Evolutionary conservation across 2,797 vertebrate genomes (phyloP).

Genomic region (Knipowitschia caucasica): DNA sequence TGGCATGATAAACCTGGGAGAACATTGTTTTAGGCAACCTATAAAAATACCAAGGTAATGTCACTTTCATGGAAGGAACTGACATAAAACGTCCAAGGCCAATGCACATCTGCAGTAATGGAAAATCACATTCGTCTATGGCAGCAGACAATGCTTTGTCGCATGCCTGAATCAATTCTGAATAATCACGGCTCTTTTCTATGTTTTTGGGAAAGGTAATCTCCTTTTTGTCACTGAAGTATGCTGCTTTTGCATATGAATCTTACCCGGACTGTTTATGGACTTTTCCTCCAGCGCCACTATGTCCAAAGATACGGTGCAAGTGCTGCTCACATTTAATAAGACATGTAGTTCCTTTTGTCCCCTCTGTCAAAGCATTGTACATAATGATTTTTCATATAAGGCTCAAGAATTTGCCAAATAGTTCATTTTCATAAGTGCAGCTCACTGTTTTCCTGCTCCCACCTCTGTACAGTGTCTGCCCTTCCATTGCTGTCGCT

Average conservation of each 20-base stretch:
- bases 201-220: background rate
- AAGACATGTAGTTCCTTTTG: slow-evolving; percentile 13
- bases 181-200: slow-evolving; percentile 20
- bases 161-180: slow-evolving; percentile 19
- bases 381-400: slow-evolving; percentile 62
- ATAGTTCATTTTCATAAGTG: slow-evolving; percentile 2
- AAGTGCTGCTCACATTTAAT: background rate
- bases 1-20: slow-evolving; percentile 4
- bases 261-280: no score
- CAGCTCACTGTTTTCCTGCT: background rate
- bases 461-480: background rate
- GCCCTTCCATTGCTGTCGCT: slow-evolving; percentile 22
- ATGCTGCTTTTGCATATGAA: no score
- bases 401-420: no score
- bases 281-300: no score
- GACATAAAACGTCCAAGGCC: slow-evolving; percentile 5
- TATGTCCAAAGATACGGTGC: no score
- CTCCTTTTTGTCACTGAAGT: slow-evolving; percentile 11
- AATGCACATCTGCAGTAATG: background rate
- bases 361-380: slow-evolving; percentile 44
- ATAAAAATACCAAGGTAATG: slow-evolving; percentile 18
- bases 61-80: slow-evolving; percentile 14
- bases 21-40: slow-evolving; percentile 29
- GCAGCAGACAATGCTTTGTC: no score
- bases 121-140: background rate